Conservation (phyloP, 2,797 vertebrate species). For the Pipistrellus nathusii region DNA sequence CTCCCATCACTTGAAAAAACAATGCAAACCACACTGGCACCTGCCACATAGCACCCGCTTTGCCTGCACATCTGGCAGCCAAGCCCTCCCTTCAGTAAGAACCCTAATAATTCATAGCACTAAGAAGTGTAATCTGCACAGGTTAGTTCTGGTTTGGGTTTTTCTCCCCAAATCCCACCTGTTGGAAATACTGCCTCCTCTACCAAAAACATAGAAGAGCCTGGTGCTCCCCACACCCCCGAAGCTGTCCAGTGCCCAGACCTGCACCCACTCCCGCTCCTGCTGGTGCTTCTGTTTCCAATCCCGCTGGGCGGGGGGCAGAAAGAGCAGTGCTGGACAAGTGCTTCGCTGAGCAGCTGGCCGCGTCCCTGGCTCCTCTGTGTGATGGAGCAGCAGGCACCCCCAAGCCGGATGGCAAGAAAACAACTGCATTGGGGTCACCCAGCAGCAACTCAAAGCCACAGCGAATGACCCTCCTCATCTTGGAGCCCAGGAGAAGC, state of each 20-base stretch:
- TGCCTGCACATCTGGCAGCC: fast-evolving
- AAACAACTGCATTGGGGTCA: not conserved
- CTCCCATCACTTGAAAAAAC: not conserved
- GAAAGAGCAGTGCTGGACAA: constrained; percentile 19
- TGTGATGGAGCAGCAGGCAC: constrained; percentile 16
- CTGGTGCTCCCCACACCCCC: not conserved
- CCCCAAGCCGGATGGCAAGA: not conserved
- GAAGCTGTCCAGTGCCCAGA: not conserved
- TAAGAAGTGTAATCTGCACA: not conserved
- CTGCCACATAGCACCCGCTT: not conserved
- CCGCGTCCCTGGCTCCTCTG: too few species aligned
- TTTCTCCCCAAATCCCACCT: not conserved
- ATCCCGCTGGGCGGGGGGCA: not conserved
- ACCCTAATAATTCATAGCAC: too few species aligned
- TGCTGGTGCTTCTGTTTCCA: constrained; percentile 62
- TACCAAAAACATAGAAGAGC: not conserved
- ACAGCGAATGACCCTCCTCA: constrained; percentile 14
- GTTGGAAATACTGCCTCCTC: not conserved
- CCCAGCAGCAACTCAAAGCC: not conserved
- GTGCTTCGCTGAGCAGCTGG: not conserved
- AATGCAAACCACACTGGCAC: not conserved
- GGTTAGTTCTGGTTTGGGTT: not conserved
- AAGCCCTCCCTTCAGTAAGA: fast-evolving
- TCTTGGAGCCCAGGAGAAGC: not conserved
- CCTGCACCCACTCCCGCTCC: not conserved